Percentiles rank a stretch among this genome's conserved stretches.
Conservation (phyloP, 2,113 vertebrate genomes). For the Pandion haliaetus region DNA sequence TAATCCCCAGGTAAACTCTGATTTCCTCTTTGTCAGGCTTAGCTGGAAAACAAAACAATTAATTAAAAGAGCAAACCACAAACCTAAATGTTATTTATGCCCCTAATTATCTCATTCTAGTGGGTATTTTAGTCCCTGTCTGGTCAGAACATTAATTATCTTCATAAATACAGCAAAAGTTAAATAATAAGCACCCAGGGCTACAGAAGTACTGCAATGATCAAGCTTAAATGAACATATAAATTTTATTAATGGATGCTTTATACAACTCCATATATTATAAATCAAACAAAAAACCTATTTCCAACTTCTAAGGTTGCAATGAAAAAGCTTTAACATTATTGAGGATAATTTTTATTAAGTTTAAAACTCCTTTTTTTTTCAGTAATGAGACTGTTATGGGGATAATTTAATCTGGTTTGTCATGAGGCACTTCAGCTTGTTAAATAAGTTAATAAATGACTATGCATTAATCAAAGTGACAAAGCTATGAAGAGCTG, state of each 20-base stretch:
- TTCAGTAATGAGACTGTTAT: slow-evolving; percentile 75
- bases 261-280: slow-evolving; percentile 77
- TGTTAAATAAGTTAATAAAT: slow-evolving; percentile 87
- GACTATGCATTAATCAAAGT: slow-evolving; percentile 84
- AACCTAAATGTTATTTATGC: slow-evolving; percentile 72
- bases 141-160: slow-evolving; percentile 79
- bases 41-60: slow-evolving; percentile 70
- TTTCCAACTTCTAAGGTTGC: slow-evolving; percentile 69
- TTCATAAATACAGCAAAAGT: slow-evolving; percentile 81
- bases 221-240: slow-evolving; percentile 79
- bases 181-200: slow-evolving; percentile 78
- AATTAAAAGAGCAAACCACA: slow-evolving; percentile 63
- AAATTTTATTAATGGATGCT: slow-evolving; percentile 80
- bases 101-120: slow-evolving; percentile 76
- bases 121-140: slow-evolving; percentile 76
- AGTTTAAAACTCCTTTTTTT: slow-evolving; percentile 73
- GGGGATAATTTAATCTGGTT: slow-evolving; percentile 82
- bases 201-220: slow-evolving; percentile 67
- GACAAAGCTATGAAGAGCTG: slow-evolving; percentile 77
- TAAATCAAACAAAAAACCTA: slow-evolving; percentile 76
- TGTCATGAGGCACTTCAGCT: slow-evolving; percentile 76
- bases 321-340: slow-evolving; percentile 70
- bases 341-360: slow-evolving; percentile 76
- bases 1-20: slow-evolving; percentile 13
- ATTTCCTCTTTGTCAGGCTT: slow-evolving; percentile 33